These are phyloP conservation scores for Pseudoips prasinana DNA, from an alignment of 2,888 invertebrate genomes.

Conservation along the genomic window DNA sequence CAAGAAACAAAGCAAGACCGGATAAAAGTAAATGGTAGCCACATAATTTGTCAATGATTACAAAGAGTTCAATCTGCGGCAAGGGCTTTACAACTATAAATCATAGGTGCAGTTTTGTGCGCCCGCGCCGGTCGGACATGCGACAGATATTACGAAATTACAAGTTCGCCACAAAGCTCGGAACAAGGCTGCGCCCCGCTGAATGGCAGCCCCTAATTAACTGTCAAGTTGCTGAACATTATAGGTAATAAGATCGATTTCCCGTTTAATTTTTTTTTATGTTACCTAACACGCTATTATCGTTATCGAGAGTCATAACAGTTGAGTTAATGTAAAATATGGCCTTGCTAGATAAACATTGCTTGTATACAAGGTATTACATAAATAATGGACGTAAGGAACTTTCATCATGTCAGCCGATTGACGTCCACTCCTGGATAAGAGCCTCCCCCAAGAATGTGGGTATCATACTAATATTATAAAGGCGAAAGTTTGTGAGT, in stretches of 20 bases:
- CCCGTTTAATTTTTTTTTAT: conserved; percentile 36
- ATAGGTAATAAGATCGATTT: conserved; percentile 49
- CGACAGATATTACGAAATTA: conserved; percentile 67
- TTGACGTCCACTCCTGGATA: too few species aligned
- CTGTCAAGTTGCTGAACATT: conserved; percentile 73
- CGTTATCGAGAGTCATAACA: conserved; percentile 16
- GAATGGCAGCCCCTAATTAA: conserved; percentile 76
- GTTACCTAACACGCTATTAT: conserved; percentile 31
- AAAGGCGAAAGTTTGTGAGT: too few species aligned
- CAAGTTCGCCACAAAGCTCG: conserved; percentile 55
- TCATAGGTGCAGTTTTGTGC: conserved; percentile 61
- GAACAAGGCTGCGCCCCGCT: conserved; percentile 51
- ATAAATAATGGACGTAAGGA: too few species aligned
- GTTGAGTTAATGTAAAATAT: conserved; percentile 5
- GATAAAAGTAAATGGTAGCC: conserved; percentile 63
- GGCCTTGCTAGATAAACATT: conserved; percentile 3
- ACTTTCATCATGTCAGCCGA: too few species aligned
- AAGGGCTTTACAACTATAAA: conserved; percentile 57
- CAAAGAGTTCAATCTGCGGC: conserved; percentile 64
- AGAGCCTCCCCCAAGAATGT: too few species aligned
- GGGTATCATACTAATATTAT: too few species aligned
- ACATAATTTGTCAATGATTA: conserved; percentile 71
- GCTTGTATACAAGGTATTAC: too few species aligned
- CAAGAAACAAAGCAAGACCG: conserved; percentile 38
- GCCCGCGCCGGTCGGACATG: conserved; percentile 54